A percentile compares a stretch with the other conserved stretches of the same genome.
Evolutionary conservation across 2,797 vertebrate genomes (phyloP).

Genomic region (Sebastiscus tertius): DNA sequence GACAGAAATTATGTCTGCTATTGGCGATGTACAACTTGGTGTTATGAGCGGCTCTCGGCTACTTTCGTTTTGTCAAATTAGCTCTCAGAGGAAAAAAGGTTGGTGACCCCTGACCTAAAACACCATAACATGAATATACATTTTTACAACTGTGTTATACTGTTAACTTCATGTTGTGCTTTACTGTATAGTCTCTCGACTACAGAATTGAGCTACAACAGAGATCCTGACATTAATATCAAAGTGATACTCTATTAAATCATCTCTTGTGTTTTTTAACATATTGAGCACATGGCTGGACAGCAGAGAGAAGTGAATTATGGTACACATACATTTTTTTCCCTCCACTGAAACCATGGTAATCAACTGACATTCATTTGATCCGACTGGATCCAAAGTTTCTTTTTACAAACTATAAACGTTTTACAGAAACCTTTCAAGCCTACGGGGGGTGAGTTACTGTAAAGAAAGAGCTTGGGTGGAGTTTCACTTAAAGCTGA

Average conservation of each 20-base stretch:
- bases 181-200: not conserved
- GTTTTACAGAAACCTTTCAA: not conserved
- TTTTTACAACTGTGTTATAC: not conserved
- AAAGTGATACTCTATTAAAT: not conserved
- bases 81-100: too few species aligned
- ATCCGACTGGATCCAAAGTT: not conserved
- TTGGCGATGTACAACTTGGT: too few species aligned
- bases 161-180: not conserved
- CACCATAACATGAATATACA: not conserved
- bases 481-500: not conserved
- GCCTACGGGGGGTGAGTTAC: not conserved
- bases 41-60: too few species aligned
- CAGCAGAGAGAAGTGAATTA: not conserved
- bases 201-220: not conserved
- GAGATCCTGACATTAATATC: not conserved
- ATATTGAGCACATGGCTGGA: not conserved
- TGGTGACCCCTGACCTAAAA: not conserved
- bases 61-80: too few species aligned
- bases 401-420: not conserved
- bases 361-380: not conserved
- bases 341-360: not conserved
- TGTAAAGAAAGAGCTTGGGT: not conserved
- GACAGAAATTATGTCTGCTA: too few species aligned
- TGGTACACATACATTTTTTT: not conserved
- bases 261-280: not conserved